Percentiles rank a stretch among this genome's conserved stretches.
Conservation (phyloP, 2,888 invertebrate species). For the Brachyptera putata region DNA sequence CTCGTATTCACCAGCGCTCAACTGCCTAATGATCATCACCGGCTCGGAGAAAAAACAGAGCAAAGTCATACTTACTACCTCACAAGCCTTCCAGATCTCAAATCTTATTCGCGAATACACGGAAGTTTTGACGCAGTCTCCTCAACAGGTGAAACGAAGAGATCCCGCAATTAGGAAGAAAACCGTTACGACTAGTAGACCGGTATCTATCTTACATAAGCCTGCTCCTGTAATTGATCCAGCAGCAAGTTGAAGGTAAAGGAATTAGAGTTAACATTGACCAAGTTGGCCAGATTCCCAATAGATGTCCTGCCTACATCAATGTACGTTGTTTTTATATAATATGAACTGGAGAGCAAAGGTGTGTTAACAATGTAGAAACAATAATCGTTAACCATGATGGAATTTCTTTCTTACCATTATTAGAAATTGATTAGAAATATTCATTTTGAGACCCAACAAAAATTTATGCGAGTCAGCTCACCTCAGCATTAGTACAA, state of each 20-base stretch:
- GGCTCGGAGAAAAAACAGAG: constrained; percentile 87
- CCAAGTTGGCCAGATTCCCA: too few species aligned
- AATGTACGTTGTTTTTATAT: too few species aligned
- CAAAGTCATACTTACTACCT: constrained; percentile 89
- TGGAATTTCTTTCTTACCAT: too few species aligned
- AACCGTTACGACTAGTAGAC: constrained; percentile 40
- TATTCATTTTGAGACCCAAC: too few species aligned
- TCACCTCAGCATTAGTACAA: too few species aligned
- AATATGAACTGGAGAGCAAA: too few species aligned
- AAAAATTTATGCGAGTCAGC: too few species aligned
- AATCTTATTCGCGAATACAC: constrained; percentile 87
- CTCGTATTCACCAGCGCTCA: constrained; percentile 87
- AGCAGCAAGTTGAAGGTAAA: constrained; percentile 52
- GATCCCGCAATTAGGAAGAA: constrained; percentile 17
- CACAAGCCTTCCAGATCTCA: constrained; percentile 90
- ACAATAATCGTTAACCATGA: too few species aligned
- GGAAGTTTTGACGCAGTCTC: constrained; percentile 55
- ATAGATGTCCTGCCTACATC: too few species aligned
- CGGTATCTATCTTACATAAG: constrained; percentile 51
- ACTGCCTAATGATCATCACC: constrained; percentile 90
- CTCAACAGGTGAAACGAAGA: constrained; percentile 33
- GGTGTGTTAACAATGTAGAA: too few species aligned
- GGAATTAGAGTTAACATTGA: too few species aligned
- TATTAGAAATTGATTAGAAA: too few species aligned
- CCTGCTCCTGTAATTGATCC: constrained; percentile 56